These are phyloP conservation scores for Strigamia maritima DNA, from an alignment of 2,888 invertebrate genomes.

Conservation along the genomic window DNA sequence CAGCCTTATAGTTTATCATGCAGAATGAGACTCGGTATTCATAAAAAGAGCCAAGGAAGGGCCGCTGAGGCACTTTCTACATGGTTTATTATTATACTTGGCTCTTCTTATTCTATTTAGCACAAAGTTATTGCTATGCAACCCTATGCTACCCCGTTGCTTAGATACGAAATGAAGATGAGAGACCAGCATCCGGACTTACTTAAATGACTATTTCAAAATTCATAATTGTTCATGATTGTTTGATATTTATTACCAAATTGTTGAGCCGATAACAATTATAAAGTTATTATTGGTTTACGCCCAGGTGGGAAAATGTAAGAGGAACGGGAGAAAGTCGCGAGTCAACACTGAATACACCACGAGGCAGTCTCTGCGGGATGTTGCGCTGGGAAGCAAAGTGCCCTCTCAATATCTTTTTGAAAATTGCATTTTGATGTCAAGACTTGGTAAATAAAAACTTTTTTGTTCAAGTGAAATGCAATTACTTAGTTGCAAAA, in stretches of 20 bases:
- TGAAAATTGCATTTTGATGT: slow-evolving; percentile 18
- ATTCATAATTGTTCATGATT: neutral
- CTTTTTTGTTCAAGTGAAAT: neutral
- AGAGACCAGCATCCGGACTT: neutral
- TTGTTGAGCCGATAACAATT: neutral
- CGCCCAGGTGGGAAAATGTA: neutral
- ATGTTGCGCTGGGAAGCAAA: neutral
- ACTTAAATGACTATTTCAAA: neutral
- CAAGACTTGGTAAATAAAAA: slow-evolving; percentile 21
- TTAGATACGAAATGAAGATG: slow-evolving; percentile 9
- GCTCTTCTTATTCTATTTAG: slow-evolving; percentile 32
- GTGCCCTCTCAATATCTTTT: slow-evolving; percentile 5
- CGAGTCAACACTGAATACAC: neutral
- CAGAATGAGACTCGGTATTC: slow-evolving; percentile 24
- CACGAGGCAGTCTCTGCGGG: neutral
- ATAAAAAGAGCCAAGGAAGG: slow-evolving; percentile 7
- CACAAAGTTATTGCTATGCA: slow-evolving; percentile 26
- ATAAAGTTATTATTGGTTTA: neutral
- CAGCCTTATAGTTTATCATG: slow-evolving; percentile 32
- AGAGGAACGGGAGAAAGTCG: neutral
- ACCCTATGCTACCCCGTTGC: neutral
- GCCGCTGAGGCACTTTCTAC: slow-evolving; percentile 23
- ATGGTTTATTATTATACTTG: slow-evolving; percentile 31
- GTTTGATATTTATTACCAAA: neutral
- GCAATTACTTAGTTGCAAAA: neutral